These are phyloP conservation scores for Barbus barbus DNA, from an alignment of 2,113 vertebrate genomes.

Conservation along the genomic window DNA sequence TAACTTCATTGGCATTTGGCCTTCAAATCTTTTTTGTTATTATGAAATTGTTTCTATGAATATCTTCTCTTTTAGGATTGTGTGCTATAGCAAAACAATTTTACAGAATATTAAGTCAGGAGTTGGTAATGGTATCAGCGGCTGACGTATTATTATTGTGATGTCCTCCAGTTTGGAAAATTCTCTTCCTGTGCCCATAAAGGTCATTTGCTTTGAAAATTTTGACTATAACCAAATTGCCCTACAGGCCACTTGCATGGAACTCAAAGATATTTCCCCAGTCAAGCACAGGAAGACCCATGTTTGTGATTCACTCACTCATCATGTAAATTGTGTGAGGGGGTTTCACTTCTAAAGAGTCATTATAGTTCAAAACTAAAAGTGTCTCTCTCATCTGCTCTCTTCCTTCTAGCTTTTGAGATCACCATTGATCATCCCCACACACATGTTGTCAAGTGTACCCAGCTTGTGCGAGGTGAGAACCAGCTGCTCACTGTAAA, in stretches of 20 bases:
- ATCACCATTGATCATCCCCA: conserved; percentile 98
- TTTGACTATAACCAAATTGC: conserved; percentile 37
- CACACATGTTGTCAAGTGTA: conserved; percentile 98
- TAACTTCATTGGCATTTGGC: neutral
- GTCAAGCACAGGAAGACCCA: conserved; percentile 22
- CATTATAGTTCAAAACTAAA: conserved; percentile 9
- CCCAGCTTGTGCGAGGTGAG: conserved; percentile 96
- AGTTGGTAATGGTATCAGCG: neutral
- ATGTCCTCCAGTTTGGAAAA: neutral
- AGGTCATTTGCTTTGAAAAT: neutral
- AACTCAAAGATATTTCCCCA: conserved; percentile 6
- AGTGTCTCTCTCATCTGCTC: conserved; percentile 26
- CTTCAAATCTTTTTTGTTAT: neutral
- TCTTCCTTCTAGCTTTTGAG: conserved; percentile 84
- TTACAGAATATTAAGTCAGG: neutral
- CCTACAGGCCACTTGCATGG: conserved; percentile 13
- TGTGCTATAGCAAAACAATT: neutral
- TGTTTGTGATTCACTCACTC: conserved; percentile 48
- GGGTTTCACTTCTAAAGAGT: conserved; percentile 51
- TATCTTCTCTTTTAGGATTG: neutral
- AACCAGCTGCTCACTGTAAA: conserved; percentile 14
- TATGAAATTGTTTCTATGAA: neutral
- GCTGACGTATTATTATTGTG: neutral
- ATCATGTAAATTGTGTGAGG: conserved; percentile 49
- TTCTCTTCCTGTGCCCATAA: neutral